Evolutionary conservation across 2,113 vertebrate species (phyloP).

Genomic region (Mus pahari): DNA sequence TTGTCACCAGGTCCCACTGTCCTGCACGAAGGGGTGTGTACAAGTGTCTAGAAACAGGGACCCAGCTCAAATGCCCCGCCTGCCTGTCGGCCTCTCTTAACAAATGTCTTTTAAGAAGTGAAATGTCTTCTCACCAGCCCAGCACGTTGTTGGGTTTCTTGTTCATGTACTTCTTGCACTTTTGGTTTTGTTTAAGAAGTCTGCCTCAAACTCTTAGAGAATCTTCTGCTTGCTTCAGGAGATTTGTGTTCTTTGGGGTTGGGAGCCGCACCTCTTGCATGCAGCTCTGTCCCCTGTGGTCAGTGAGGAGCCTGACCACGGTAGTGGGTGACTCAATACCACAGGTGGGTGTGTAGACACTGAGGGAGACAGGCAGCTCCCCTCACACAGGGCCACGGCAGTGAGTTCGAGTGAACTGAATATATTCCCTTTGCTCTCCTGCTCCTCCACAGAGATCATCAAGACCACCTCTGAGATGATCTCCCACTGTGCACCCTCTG

Average conservation of each 20-base stretch:
- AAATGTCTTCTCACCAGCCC: slow-evolving; percentile 6
- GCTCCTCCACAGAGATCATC: slow-evolving; percentile 41
- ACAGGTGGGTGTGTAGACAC: background rate
- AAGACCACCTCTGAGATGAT: slow-evolving; percentile 62
- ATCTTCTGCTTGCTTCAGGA: background rate
- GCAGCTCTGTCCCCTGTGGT: background rate
- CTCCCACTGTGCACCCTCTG: fast-evolving
- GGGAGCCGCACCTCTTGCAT: background rate
- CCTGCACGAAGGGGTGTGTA: background rate
- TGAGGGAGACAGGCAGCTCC: background rate
- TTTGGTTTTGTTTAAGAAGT: background rate
- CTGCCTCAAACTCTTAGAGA: background rate
- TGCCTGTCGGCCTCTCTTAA: background rate
- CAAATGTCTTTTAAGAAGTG: background rate
- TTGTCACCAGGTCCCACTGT: no score
- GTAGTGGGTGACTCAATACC: background rate
- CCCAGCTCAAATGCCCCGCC: no score
- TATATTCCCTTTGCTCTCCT: fast-evolving
- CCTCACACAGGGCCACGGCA: fast-evolving
- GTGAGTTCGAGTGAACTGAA: background rate
- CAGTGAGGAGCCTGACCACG: background rate
- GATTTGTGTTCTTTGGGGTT: background rate
- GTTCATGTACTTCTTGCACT: background rate
- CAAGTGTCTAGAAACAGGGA: background rate
- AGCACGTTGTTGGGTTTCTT: background rate